A percentile compares a stretch with the other conserved stretches of the same genome.
phyloP scores from a whole-genome alignment of 2,797 vertebrate species.

The Chelon labrosus region DNA sequence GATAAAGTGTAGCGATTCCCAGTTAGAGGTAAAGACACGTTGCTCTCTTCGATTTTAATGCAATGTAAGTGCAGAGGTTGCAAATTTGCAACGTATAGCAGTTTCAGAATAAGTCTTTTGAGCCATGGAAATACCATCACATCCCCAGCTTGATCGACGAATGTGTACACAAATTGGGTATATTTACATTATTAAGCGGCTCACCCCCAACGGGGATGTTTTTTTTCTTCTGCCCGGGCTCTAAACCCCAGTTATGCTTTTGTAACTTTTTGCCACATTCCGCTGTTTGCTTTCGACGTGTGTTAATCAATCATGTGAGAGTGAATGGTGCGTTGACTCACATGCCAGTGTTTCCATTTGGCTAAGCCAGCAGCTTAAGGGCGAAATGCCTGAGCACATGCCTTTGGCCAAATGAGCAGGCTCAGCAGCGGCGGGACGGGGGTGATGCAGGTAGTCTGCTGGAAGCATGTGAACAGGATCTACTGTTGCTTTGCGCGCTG shows the following conservation, averaged over 20 bases:
- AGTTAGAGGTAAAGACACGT: slow-evolving; percentile 45
- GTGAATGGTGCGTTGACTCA: slow-evolving; percentile 81
- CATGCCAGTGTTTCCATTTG: slow-evolving; percentile 86
- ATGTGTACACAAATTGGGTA: slow-evolving; percentile 63
- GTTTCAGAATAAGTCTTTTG: slow-evolving; percentile 39
- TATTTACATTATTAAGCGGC: slow-evolving; percentile 80
- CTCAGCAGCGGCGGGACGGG: slow-evolving; percentile 71
- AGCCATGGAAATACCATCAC: slow-evolving; percentile 57
- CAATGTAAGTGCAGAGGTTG: slow-evolving; percentile 46
- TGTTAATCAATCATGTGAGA: slow-evolving; percentile 85
- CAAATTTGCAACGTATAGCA: slow-evolving; percentile 43
- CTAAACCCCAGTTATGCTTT: slow-evolving; percentile 82
- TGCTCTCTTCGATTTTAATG: slow-evolving; percentile 39
- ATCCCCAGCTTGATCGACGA: slow-evolving; percentile 56
- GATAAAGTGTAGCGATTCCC: slow-evolving; percentile 59
- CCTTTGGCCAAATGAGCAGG: slow-evolving; percentile 77
- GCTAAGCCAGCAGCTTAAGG: slow-evolving; percentile 79
- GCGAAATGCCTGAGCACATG: slow-evolving; percentile 76
- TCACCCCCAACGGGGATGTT: slow-evolving; percentile 73
- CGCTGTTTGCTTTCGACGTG: slow-evolving; percentile 83
- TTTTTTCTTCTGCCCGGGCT: slow-evolving; percentile 75
- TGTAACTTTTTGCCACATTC: slow-evolving; percentile 85
- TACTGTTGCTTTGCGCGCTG: not conserved
- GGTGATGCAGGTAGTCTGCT: slow-evolving; percentile 54
- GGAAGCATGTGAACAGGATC: slow-evolving; percentile 41